Evolutionary conservation across 2,797 vertebrate genomes (phyloP), one percentile per base, ranked within the genome.

Genomic region (Tiaroga cobitis): DNA sequence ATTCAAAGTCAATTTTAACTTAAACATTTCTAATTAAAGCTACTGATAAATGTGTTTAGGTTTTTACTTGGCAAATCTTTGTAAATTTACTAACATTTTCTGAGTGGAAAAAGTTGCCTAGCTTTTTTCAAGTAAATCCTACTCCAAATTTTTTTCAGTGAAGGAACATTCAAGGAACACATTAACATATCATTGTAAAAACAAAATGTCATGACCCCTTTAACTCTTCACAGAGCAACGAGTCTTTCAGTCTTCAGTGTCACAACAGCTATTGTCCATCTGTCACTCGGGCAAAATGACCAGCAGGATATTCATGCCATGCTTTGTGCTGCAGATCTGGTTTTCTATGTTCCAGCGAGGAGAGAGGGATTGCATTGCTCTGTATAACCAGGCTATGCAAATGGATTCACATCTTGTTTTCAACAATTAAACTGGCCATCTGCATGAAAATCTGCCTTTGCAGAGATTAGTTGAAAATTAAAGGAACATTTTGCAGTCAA

Each of bases 231-330:
- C 81, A 56, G 78, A 51, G 34, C 21, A 69, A 70, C 24, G 1
- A 34, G 29, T 41, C 51, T 85, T 32, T 43, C 51, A 80, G 73
- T 11, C 68, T 82, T 78, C 59, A 68, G 16, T 79, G 24, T 29
- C 74, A 72, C 21, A 80, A 39, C 10, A 37, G 68, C 76, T 59
- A 75, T 49, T 61, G 77, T 82, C 85, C 67, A 87, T 85, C 59
- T 85, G 69, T 49, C 56, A 75, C 68, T 69, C 8, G 46, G 80
- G n/a, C 56, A 56, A 79, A 79, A 88, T 59, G 56, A 59, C 69
- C 68, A 74, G 46, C 46, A 24, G 56, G 68, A 54, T 49, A 59
- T 78, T 82, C n/a, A 84, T 51, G 26, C 79, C 84, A 83, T 74
- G 69, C 61, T 83, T 85, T 10, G 32, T 88, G 63, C 61, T 76